Percentiles rank a stretch among this genome's conserved stretches.
Conservation (phyloP, 2,888 invertebrate genomes). For the Deroplatys truncata region DNA sequence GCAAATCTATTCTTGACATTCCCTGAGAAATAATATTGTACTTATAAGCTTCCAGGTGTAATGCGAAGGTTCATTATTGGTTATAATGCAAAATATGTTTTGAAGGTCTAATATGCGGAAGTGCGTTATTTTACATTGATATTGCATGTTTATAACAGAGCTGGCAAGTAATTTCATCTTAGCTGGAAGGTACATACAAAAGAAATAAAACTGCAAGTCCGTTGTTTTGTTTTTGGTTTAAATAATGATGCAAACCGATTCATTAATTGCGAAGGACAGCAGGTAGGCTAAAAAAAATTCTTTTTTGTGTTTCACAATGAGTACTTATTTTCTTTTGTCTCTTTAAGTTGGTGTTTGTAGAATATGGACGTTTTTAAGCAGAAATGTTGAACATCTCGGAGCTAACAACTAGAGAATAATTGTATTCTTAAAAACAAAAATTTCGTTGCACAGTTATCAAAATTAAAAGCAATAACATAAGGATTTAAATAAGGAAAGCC, state of each 20-base stretch:
- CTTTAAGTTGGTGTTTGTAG: too few relatives aligned
- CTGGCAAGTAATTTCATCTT: neutral
- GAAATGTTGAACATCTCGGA: too few relatives aligned
- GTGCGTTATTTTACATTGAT: neutral
- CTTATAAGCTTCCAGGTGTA: constrained; percentile 22
- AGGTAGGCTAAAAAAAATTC: too few relatives aligned
- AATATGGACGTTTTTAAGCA: too few relatives aligned
- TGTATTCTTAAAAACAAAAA: too few relatives aligned
- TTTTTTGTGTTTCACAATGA: too few relatives aligned
- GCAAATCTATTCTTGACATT: neutral
- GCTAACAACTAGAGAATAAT: too few relatives aligned
- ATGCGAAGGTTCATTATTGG: neutral
- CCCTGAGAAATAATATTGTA: constrained; percentile 1
- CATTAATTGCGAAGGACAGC: neutral
- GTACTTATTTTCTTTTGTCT: too few relatives aligned
- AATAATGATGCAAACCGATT: neutral
- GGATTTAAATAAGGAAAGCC: too few relatives aligned
- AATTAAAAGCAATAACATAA: too few relatives aligned
- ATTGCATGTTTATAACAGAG: neutral
- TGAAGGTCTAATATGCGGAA: neutral
- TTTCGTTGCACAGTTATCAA: too few relatives aligned
- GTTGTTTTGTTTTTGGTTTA: neutral
- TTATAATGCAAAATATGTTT: neutral
- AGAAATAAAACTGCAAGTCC: too few relatives aligned
- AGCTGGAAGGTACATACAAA: neutral